These are phyloP conservation scores for Peucedramus taeniatus DNA, from an alignment of 2,113 vertebrate species.

Conservation along the genomic window DNA sequence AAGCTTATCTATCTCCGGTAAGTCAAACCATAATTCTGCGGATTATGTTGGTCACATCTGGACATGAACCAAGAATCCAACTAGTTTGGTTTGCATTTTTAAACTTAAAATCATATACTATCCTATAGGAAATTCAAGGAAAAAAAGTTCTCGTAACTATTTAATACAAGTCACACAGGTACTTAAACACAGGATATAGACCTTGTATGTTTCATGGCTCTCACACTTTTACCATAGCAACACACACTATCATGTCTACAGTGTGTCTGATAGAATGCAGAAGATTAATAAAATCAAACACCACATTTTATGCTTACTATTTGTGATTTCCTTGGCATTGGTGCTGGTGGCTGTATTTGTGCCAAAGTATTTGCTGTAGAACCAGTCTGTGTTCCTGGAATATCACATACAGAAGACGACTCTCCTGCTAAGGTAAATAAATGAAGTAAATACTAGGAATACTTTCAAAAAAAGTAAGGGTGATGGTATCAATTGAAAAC, in stretches of 20 bases:
- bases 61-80: not conserved
- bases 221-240: not conserved
- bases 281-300: not conserved
- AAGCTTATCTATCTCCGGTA: not conserved
- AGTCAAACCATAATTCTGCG: not conserved
- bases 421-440: slow-evolving; percentile 39
- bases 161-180: not conserved
- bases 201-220: not conserved
- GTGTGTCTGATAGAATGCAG: not conserved
- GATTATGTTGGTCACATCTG: not conserved
- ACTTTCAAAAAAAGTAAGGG: not conserved
- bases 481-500: not conserved
- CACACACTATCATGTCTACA: not conserved
- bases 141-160: not conserved
- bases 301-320: slow-evolving; percentile 72
- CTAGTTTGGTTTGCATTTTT: not conserved
- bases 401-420: slow-evolving; percentile 46
- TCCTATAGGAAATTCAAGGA: not conserved
- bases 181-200: not conserved
- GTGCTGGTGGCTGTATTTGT: slow-evolving; percentile 83
- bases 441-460: not conserved
- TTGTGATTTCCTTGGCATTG: slow-evolving; percentile 85
- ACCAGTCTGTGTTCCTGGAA: slow-evolving; percentile 57
- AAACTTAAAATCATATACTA: not conserved
- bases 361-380: slow-evolving; percentile 76